Percentiles rank a stretch among this genome's conserved stretches.
These are phyloP conservation scores for Origma solitaria DNA, from an alignment of 2,113 vertebrate genomes.

Conservation along the genomic window DNA sequence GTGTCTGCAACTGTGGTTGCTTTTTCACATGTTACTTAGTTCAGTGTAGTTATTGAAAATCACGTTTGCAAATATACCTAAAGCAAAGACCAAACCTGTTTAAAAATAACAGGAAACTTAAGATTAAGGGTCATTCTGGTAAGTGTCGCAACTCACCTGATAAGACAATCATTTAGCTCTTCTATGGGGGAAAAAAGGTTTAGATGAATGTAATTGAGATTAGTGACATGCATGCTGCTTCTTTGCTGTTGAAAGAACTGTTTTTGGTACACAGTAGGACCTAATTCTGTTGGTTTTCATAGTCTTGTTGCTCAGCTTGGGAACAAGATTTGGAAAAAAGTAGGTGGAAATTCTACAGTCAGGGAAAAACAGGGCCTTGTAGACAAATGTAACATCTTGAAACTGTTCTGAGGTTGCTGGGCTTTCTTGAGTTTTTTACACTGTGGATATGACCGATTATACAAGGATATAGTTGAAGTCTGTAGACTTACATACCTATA, in stretches of 20 bases:
- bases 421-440: background rate
- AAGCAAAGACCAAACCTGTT: background rate
- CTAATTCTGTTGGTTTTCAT: background rate
- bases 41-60: background rate
- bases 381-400: background rate
- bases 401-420: background rate
- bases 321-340: background rate
- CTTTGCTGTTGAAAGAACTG: background rate
- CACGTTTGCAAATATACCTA: background rate
- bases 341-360: background rate
- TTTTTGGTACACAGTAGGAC: background rate
- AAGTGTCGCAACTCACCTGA: fast-evolving
- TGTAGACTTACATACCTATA: background rate
- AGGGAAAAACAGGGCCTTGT: background rate
- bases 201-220: background rate
- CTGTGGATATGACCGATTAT: background rate
- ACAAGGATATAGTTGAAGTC: background rate
- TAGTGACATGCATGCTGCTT: background rate
- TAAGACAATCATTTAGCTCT: background rate
- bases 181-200: background rate
- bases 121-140: background rate
- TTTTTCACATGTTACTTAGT: background rate
- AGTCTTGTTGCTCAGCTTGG: background rate
- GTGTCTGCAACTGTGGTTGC: background rate
- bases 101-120: background rate